Evolutionary conservation across 2,888 invertebrate genomes (phyloP).

Genomic region (Ectemnius lituratus): DNA sequence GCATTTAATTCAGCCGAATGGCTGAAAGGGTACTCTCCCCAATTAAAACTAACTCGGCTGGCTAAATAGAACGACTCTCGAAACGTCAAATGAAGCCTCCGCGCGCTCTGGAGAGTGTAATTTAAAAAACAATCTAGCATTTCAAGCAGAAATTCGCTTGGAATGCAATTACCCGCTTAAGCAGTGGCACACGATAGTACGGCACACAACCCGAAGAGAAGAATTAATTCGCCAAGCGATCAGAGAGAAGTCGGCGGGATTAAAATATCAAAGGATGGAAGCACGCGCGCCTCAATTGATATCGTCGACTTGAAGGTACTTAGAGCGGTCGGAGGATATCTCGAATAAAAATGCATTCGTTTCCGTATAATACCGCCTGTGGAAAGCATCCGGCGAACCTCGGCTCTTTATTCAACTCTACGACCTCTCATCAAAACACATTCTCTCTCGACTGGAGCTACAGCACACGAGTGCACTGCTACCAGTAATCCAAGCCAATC

Average conservation of each 20-base stretch:
- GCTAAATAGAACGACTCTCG: constrained; percentile 3
- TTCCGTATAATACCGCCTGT: neutral
- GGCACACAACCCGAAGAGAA: constrained; percentile 4
- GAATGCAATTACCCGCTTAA: constrained; percentile 28
- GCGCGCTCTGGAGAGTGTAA: neutral
- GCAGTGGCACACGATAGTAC: constrained; percentile 26
- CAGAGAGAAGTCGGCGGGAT: constrained; percentile 27
- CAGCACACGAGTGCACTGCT: too few relatives aligned
- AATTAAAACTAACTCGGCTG: constrained; percentile 6
- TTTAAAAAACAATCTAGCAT: constrained; percentile 33
- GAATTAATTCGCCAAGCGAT: constrained; percentile 36
- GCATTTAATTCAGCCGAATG: neutral
- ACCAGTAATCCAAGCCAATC: too few relatives aligned
- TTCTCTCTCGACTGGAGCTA: too few relatives aligned
- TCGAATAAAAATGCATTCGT: constrained; percentile 4
- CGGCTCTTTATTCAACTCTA: too few relatives aligned
- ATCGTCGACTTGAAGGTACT: constrained; percentile 5
- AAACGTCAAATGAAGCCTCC: constrained; percentile 2
- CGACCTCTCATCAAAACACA: too few relatives aligned
- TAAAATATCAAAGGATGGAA: constrained; percentile 41
- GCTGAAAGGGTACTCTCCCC: neutral
- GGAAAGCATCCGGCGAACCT: too few relatives aligned
- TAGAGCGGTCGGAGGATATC: constrained; percentile 2
- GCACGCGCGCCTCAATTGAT: constrained; percentile 26
- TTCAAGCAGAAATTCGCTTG: constrained; percentile 6